Conservation (phyloP, 2,113 vertebrate genomes). For the Pteruthius melanotis region DNA sequence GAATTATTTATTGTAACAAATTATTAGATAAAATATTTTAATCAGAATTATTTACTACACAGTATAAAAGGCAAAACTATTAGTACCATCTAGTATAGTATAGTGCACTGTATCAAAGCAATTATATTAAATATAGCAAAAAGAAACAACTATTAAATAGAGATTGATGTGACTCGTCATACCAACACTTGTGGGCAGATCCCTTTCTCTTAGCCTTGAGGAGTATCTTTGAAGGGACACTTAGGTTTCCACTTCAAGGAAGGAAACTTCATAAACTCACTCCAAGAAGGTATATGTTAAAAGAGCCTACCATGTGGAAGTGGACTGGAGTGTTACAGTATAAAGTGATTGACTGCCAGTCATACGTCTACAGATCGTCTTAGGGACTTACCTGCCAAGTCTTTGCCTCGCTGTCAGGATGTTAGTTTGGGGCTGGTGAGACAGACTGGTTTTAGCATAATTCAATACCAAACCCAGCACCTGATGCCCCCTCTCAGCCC, state of each 20-base stretch:
- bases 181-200: neutral
- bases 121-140: neutral
- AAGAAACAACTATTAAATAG: neutral
- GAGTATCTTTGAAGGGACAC: neutral
- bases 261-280: neutral
- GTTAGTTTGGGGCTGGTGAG: neutral
- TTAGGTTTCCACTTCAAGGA: neutral
- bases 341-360: neutral
- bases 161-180: neutral
- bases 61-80: neutral
- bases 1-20: neutral
- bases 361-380: neutral
- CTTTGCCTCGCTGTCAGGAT: neutral
- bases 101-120: neutral
- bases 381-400: neutral
- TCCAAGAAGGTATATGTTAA: neutral
- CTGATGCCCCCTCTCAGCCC: neutral
- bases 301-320: neutral
- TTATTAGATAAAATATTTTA: neutral
- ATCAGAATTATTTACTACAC: neutral
- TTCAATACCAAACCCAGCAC: neutral
- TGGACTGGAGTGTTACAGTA: neutral
- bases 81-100: neutral
- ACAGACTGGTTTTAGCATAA: neutral
- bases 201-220: neutral